Conservation (phyloP, 2,888 invertebrate species). For the Hemaris fuciformis region DNA sequence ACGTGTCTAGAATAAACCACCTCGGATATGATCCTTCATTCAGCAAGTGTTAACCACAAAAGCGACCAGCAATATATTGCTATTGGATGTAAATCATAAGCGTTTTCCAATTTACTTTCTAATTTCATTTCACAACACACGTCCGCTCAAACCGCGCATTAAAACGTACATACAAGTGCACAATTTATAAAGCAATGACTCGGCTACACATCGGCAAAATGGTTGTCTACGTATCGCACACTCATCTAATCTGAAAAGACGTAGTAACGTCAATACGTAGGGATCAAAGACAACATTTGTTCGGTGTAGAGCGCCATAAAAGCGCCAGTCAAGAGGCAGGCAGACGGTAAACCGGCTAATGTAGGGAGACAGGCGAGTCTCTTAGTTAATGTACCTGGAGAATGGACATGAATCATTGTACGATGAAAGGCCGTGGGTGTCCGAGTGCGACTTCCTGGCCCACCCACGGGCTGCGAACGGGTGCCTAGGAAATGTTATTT, state of each 20-base stretch:
- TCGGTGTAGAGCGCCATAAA: constrained; percentile 35
- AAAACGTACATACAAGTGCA: neutral
- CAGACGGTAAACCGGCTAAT: constrained; percentile 45
- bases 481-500: constrained; percentile 15
- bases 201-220: neutral
- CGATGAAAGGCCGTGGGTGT: constrained; percentile 75
- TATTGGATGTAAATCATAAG: constrained; percentile 2
- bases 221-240: neutral
- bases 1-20: neutral
- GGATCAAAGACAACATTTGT: constrained; percentile 1
- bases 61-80: neutral
- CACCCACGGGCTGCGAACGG: constrained; percentile 55
- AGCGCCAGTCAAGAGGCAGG: constrained; percentile 31
- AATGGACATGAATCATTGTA: constrained; percentile 63
- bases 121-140: constrained; percentile 2
- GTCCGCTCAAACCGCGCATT: neutral
- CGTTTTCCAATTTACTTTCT: constrained; percentile 4
- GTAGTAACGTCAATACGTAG: neutral
- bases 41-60: neutral
- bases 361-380: constrained; percentile 36
- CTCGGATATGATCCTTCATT: neutral
- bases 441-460: constrained; percentile 65
- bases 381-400: constrained; percentile 40
- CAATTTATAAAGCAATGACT: constrained; percentile 4
- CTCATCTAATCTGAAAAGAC: constrained; percentile 5